Conservation (phyloP, 1,140 invertebrate species). For the Drosophila aff. region DNA sequence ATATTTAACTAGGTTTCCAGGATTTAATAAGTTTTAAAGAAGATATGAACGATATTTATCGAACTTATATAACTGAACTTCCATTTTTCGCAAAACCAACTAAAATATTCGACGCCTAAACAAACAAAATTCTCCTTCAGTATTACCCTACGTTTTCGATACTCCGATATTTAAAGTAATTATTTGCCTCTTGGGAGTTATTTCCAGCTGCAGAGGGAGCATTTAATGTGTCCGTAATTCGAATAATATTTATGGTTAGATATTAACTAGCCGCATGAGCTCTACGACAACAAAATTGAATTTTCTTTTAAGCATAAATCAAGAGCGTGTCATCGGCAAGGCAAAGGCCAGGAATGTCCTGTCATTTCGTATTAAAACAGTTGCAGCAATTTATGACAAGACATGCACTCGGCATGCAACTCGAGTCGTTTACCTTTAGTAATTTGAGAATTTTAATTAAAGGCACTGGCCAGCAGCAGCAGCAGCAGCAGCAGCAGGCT, state of each 20-base stretch:
- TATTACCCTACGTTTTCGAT: neutral
- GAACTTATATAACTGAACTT: neutral
- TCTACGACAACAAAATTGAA: slow-evolving; percentile 2
- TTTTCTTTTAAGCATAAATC: slow-evolving; percentile 48
- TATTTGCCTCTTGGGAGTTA: neutral
- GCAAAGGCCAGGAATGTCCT: slow-evolving; percentile 23
- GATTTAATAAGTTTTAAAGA: too few species aligned
- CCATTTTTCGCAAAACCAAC: neutral
- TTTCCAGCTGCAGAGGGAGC: neutral
- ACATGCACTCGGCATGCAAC: slow-evolving; percentile 29
- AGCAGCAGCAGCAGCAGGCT: slow-evolving; percentile 31
- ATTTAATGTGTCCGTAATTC: slow-evolving; percentile 20
- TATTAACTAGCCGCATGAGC: neutral
- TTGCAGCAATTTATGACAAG: slow-evolving; percentile 54
- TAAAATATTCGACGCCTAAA: neutral
- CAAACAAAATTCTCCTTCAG: neutral
- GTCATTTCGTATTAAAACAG: slow-evolving; percentile 46
- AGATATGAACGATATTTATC: too few species aligned
- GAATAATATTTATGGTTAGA: slow-evolving; percentile 30
- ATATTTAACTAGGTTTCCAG: too few species aligned
- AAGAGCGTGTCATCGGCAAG: slow-evolving; percentile 31
- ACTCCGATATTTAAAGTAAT: neutral
- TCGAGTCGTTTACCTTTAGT: slow-evolving; percentile 67
- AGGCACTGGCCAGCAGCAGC: slow-evolving; percentile 45
- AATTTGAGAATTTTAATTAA: slow-evolving; percentile 78